These are phyloP conservation scores for Trichogramma evanescens DNA, from an alignment of 2,888 invertebrate species.

Conservation along the genomic window DNA sequence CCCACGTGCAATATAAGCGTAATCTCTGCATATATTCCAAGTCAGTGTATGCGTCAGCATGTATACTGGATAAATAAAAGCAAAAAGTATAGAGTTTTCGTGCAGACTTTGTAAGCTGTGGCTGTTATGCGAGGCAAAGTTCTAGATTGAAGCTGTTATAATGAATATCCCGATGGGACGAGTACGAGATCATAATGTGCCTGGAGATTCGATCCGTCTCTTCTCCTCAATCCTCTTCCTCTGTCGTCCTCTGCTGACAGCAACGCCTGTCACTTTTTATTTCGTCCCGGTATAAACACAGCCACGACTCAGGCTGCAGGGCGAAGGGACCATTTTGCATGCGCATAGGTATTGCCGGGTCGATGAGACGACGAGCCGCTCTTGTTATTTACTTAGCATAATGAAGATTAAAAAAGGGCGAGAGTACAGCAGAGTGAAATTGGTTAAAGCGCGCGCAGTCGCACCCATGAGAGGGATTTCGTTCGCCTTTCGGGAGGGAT, in stretches of 20 bases:
- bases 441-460: no score
- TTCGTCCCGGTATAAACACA: neutral
- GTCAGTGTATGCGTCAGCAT: no score
- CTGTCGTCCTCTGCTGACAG: neutral
- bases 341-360: no score
- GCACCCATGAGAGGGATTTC: no score
- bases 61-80: no score
- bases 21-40: no score
- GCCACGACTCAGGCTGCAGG: neutral
- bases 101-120: no score
- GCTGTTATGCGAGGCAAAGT: no score
- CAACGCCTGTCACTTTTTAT: slow-evolving; percentile 1
- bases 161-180: slow-evolving; percentile 15
- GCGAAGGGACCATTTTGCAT: neutral
- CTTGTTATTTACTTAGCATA: slow-evolving; percentile 20
- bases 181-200: slow-evolving; percentile 15
- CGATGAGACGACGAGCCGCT: neutral
- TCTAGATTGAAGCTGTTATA: neutral
- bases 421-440: no score
- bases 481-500: no score
- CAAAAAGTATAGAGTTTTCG: no score
- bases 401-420: slow-evolving; percentile 18
- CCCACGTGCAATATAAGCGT: no score
- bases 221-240: neutral
- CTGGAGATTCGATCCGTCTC: slow-evolving; percentile 15